Percentiles rank a stretch among this genome's conserved stretches.
phyloP scores from a whole-genome alignment of 2,113 vertebrate genomes.

The Prinia subflava region DNA sequence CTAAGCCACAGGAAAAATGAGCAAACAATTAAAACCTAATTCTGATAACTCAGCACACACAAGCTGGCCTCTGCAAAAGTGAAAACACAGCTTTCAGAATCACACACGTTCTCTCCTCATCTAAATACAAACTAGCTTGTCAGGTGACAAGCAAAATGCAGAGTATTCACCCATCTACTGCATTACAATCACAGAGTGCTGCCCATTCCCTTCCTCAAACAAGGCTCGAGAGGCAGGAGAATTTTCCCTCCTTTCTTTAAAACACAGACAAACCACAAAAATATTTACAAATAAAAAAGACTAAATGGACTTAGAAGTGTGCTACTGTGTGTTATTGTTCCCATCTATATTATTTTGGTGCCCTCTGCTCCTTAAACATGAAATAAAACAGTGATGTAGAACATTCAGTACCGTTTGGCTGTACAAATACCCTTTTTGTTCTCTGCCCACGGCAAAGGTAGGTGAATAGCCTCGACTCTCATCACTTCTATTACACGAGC shows the following conservation, averaged over 20 bases:
- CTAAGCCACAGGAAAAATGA: not conserved
- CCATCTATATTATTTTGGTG: not conserved
- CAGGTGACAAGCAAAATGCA: not conserved
- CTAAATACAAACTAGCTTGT: not conserved
- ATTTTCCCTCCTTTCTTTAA: not conserved
- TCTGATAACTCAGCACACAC: not conserved
- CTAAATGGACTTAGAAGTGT: not conserved
- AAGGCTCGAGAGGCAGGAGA: not conserved
- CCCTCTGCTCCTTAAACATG: not conserved
- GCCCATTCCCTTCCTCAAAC: not conserved
- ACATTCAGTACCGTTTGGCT: not conserved
- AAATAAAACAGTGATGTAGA: not conserved
- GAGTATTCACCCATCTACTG: not conserved
- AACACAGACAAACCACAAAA: not conserved
- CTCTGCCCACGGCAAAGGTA: not conserved
- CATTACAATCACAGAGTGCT: not conserved
- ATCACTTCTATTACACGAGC: not conserved
- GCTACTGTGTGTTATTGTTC: not conserved
- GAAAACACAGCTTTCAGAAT: not conserved
- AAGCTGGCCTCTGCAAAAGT: not conserved
- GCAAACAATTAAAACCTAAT: not conserved
- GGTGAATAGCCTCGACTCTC: not conserved
- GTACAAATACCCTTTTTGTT: not conserved
- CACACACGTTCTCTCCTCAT: not conserved
- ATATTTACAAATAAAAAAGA: not conserved